These are phyloP conservation scores for Eupithecia inturbata DNA, from an alignment of 2,888 invertebrate species.

Conservation along the genomic window DNA sequence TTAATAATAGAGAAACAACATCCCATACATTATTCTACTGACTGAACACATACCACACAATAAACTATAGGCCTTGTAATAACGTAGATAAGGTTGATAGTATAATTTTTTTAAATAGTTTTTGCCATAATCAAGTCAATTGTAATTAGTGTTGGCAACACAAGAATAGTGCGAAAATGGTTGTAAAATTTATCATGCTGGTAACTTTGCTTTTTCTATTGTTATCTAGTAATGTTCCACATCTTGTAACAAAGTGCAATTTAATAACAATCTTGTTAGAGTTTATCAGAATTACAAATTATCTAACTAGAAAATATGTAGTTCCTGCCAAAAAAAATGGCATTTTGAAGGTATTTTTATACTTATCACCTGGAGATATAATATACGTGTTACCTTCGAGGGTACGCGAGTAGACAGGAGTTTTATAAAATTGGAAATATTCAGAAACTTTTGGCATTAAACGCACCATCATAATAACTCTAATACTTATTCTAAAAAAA, in stretches of 20 bases:
- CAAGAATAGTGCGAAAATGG: conserved; percentile 45
- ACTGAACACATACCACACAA: conserved; percentile 12
- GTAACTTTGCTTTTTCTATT: conserved; percentile 35
- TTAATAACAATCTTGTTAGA: conserved; percentile 6
- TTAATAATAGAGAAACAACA: conserved; percentile 38
- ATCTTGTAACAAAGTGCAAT: conserved; percentile 3
- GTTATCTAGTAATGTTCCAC: conserved; percentile 23
- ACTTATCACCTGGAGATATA: no score
- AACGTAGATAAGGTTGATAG: conserved; percentile 14
- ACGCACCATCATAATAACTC: no score
- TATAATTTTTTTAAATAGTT: conserved; percentile 20
- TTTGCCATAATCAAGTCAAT: conserved; percentile 60
- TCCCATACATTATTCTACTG: conserved; percentile 20
- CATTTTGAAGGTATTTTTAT: background rate
- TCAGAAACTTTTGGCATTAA: no score
- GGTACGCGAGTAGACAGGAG: no score
- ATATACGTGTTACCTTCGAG: no score
- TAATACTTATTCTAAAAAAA: no score
- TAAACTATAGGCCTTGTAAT: conserved; percentile 2
- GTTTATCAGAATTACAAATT: background rate
- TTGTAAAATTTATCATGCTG: conserved; percentile 42
- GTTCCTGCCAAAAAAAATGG: background rate
- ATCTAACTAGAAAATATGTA: background rate
- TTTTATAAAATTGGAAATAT: no score
- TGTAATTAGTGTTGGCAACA: conserved; percentile 60